phyloP scores from a whole-genome alignment of 1,140 invertebrate genomes.

The Drosophila nebulosa region DNA sequence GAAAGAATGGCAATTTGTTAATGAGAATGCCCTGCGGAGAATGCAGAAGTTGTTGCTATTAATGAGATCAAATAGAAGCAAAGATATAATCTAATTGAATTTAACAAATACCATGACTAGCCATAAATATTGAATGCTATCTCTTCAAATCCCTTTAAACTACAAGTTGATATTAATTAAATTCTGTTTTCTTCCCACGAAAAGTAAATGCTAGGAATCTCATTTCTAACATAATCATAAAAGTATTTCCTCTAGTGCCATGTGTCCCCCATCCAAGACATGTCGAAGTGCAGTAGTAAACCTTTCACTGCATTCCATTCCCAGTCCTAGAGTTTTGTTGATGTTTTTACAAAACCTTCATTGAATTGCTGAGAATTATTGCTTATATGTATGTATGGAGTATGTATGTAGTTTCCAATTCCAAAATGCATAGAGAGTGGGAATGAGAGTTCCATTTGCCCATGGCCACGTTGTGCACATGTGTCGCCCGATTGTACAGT shows the following conservation, averaged over 20 bases:
- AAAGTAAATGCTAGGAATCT: not conserved
- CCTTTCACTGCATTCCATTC: not conserved
- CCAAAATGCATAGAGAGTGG: conserved; percentile 6
- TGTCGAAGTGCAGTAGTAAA: not conserved
- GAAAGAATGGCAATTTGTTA: not conserved
- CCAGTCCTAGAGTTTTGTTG: not conserved
- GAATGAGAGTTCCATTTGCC: conserved; percentile 17
- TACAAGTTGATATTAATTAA: not conserved
- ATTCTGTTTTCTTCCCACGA: not conserved
- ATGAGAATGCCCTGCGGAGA: not conserved
- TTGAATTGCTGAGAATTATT: conserved; percentile 3
- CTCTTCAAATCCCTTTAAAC: not conserved
- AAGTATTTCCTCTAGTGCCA: not conserved
- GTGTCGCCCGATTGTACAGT: conserved; percentile 43
- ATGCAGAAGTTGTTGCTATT: no score
- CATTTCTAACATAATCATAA: not conserved
- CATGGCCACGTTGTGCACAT: conserved; percentile 62
- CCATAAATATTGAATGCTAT: not conserved
- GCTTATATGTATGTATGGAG: conserved; percentile 13
- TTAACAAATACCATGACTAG: no score
- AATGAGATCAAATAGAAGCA: no score
- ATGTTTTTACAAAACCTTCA: not conserved
- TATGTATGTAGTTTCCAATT: no score
- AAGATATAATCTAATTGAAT: no score
- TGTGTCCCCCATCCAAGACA: not conserved